phyloP scores from a whole-genome alignment of 2,113 vertebrate genomes.

The Lipotes vexillifer region DNA sequence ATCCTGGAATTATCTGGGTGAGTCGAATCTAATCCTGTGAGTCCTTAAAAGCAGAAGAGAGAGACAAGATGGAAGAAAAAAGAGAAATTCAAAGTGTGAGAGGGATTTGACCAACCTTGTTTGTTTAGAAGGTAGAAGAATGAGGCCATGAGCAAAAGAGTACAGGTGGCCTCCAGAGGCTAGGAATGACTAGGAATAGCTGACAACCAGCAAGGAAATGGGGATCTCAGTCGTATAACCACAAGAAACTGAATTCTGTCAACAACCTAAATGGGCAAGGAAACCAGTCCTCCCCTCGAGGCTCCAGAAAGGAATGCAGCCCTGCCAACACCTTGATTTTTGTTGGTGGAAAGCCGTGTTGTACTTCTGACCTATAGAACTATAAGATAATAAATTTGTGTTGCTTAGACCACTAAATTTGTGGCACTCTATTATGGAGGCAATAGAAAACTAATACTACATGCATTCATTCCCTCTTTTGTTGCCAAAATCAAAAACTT shows the following conservation, averaged over 20 bases:
- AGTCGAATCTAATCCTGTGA: not conserved
- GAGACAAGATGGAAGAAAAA: not conserved
- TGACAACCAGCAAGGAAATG: not conserved
- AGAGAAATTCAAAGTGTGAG: not conserved
- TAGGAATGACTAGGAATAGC: not conserved
- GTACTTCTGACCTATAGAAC: not conserved
- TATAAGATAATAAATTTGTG: not conserved
- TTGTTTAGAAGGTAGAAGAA: slow-evolving; percentile 10
- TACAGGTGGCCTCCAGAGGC: not conserved
- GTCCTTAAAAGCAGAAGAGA: not conserved
- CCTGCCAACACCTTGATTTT: not conserved
- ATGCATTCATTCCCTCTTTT: not conserved
- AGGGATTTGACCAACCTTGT: not conserved
- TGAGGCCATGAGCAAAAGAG: not conserved
- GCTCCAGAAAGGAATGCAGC: not conserved
- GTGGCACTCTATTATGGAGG: not conserved
- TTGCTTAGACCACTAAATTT: not conserved
- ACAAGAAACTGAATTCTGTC: not conserved
- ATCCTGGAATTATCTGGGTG: not conserved
- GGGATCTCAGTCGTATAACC: not conserved
- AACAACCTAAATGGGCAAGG: not conserved
- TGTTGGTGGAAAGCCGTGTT: not conserved
- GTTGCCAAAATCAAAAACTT: not conserved
- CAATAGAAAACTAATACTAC: not conserved
- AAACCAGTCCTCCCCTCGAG: not conserved